Evolutionary conservation across 2,888 invertebrate species (phyloP), one percentile per base, ranked within the genome.

Genomic region (Epistrophe eligans): DNA sequence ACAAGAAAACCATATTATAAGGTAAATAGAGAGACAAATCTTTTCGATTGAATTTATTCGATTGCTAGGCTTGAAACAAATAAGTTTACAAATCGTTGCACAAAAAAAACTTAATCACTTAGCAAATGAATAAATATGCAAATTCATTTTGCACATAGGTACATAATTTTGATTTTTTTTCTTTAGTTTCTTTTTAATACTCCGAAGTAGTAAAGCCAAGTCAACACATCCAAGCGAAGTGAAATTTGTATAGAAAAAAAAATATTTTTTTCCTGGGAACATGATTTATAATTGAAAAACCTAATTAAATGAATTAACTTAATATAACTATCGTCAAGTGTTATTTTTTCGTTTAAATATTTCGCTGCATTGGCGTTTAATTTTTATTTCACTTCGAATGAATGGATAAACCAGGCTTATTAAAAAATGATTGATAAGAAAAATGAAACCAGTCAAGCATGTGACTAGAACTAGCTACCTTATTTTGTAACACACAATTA

Each of bases 11-110:
- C 15, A 43, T 17, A 28, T 19, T 32, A 5, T 35, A 71, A 15
- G 6, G 45, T 40, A 62, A 52, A 64, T 40, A 52, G 32, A 60
- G 52, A 32, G 40, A 66, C 45, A 28, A 45, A 32, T 10, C 38
- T 8, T 64, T 76, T 83, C 84, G 76, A 73, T 84, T 79, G 24
- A 79, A 24, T 67, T 79, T 73, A 55, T 88, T 88, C 79, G 76
- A 62, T 62, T 43, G 7, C 40, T 19, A 60, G 1, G 19, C 7
- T 17, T 76, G 24, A 72, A 4, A 73, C 32, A 70, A 77, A 72
- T 43, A 74, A 72, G 19, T 38, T 45, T 79, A 57, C 28, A 43
- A 9, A 77, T 77, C 76, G 85, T 82, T 85, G 82, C 82, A 85
- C 43, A 64, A 74, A 81, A 74, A 81, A 67, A 66, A 43, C 43